Conservation (phyloP, 64 coral and sea anemone genomes). For the Acropora tenuis region DNA sequence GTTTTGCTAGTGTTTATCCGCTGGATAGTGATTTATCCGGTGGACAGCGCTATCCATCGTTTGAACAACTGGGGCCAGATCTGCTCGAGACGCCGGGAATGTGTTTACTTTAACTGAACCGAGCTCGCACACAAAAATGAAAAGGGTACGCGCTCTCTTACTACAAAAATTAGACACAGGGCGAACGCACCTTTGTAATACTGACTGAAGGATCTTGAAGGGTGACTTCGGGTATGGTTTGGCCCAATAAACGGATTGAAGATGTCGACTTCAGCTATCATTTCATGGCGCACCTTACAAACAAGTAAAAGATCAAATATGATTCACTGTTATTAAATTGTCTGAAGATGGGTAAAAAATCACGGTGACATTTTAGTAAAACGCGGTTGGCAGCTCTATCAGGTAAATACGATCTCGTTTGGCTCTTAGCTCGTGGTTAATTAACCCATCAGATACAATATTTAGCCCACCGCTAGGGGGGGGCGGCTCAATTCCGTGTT, state of each 20-base stretch:
- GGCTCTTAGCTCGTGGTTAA: not conserved
- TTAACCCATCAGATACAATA: not conserved
- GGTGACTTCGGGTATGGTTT: not conserved
- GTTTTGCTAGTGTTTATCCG: too few relatives aligned
- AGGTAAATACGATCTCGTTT: not conserved
- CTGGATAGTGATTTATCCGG: too few relatives aligned
- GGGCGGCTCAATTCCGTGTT: too few relatives aligned
- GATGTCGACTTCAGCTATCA: constrained; percentile 39
- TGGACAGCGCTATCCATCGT: too few relatives aligned
- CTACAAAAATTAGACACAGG: not conserved
- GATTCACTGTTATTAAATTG: not conserved
- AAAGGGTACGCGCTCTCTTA: not conserved
- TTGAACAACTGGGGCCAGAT: not conserved
- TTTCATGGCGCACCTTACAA: constrained; percentile 30
- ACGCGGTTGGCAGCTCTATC: constrained; percentile 14
- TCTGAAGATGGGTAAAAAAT: not conserved
- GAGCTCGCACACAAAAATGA: not conserved
- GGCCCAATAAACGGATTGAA: constrained; percentile 4
- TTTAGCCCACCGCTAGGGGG: not conserved
- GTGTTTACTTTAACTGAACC: not conserved
- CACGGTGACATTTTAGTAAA: constrained; percentile 1
- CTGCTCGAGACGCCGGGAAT: not conserved
- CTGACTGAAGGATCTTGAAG: constrained; percentile 33
- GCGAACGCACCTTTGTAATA: constrained; percentile 21
- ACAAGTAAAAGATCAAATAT: not conserved